Conservation (phyloP, 1,140 invertebrate genomes). For the Doryteuthis pealeii region DNA sequence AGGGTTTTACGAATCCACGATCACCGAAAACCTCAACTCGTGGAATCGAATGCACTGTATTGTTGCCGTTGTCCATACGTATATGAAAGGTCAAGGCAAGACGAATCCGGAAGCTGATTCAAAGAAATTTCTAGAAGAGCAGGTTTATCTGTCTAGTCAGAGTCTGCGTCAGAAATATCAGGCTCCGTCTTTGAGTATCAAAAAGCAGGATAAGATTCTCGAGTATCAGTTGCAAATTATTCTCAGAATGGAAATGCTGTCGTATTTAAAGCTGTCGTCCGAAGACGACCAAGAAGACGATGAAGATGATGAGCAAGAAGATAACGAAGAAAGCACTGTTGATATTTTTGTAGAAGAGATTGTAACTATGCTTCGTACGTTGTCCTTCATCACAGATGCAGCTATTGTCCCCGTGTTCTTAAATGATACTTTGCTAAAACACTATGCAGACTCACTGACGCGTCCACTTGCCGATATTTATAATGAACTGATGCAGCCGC, state of each 20-base stretch:
- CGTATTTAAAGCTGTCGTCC: too few species aligned
- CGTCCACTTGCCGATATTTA: not conserved
- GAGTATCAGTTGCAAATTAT: not conserved
- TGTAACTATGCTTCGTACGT: conserved; percentile 28
- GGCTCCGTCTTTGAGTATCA: not conserved
- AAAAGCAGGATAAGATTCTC: not conserved
- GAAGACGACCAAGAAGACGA: too few species aligned
- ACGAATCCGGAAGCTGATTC: not conserved
- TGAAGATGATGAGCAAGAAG: too few species aligned
- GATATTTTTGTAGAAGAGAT: conserved; percentile 16
- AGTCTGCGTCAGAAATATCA: not conserved
- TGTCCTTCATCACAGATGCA: conserved; percentile 39
- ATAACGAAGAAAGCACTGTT: too few species aligned
- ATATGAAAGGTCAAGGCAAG: not conserved
- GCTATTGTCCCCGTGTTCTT: conserved; percentile 39
- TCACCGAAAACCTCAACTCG: not conserved
- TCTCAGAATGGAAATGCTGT: not conserved
- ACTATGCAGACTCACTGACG: not conserved
- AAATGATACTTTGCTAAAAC: not conserved
- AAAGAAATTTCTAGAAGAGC: not conserved
- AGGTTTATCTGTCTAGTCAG: not conserved
- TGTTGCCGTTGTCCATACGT: not conserved
- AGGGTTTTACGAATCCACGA: not conserved
- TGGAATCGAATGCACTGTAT: not conserved
- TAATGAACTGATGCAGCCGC: not conserved